These are phyloP conservation scores for Lamproptera curius DNA, from an alignment of 2,888 invertebrate species.

Conservation along the genomic window DNA sequence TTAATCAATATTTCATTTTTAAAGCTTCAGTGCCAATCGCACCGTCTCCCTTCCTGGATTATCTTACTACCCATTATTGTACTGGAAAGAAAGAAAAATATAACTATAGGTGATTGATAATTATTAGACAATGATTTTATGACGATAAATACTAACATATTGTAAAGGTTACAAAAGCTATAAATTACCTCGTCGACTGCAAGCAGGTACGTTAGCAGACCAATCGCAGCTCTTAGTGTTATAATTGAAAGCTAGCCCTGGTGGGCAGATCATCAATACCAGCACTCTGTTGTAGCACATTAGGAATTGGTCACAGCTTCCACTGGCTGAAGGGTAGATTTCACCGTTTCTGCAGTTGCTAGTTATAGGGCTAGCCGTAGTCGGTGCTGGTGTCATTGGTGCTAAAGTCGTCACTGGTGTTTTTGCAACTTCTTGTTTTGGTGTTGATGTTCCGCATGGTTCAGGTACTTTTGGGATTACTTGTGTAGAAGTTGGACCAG, in stretches of 20 bases:
- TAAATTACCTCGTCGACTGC: slow-evolving; percentile 1
- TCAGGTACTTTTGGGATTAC: not conserved
- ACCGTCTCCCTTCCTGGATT: too few relatives aligned
- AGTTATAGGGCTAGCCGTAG: not conserved
- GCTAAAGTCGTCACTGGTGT: not conserved
- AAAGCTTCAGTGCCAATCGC: too few relatives aligned
- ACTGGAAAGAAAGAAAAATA: too few relatives aligned
- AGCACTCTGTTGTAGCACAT: slow-evolving; percentile 8
- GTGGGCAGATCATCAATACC: slow-evolving; percentile 81
- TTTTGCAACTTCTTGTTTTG: not conserved
- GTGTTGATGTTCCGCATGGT: not conserved
- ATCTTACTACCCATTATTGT: too few relatives aligned
- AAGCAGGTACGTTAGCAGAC: not conserved
- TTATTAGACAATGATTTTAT: too few relatives aligned
- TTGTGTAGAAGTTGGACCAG: too few relatives aligned
- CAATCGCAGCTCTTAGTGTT: not conserved
- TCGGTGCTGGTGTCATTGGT: not conserved
- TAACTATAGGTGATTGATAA: too few relatives aligned
- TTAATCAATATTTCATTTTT: too few relatives aligned
- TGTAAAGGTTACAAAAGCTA: too few relatives aligned
- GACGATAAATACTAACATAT: too few relatives aligned
- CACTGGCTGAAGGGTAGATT: slow-evolving; percentile 5
- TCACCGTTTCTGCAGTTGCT: slow-evolving; percentile 7
- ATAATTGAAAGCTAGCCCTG: slow-evolving; percentile 84
- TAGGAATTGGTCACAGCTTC: slow-evolving; percentile 13